Conservation (phyloP, 2,113 vertebrate species). For the Theristicus caerulescens region DNA sequence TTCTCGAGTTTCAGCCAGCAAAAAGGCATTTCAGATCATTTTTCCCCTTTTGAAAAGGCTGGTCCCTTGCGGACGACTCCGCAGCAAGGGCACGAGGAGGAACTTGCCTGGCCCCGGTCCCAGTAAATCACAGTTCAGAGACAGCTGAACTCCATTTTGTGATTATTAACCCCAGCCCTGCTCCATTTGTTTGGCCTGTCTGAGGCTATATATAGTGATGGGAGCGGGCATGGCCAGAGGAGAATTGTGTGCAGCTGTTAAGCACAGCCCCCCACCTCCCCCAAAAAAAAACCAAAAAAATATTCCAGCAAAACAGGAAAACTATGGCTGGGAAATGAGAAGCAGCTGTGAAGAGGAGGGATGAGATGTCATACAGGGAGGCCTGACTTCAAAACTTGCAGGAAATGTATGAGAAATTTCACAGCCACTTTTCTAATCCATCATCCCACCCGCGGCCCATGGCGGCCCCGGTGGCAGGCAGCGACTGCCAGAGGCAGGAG, state of each 20-base stretch:
- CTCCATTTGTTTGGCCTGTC: slow-evolving; percentile 42
- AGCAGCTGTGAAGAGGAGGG: slow-evolving; percentile 64
- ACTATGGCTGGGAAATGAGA: slow-evolving; percentile 29
- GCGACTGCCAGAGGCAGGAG: neutral
- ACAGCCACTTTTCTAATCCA: neutral
- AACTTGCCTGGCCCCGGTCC: neutral
- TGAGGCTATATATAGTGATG: slow-evolving; percentile 47
- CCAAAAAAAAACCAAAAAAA: neutral
- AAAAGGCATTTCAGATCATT: neutral
- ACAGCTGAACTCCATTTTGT: slow-evolving; percentile 49
- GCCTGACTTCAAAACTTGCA: slow-evolving; percentile 5
- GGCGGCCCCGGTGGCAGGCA: neutral
- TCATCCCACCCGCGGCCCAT: neutral
- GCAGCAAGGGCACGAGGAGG: neutral
- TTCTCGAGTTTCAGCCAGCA: neutral
- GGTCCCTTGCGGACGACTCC: neutral
- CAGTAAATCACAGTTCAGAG: slow-evolving; percentile 57
- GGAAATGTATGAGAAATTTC: slow-evolving; percentile 15
- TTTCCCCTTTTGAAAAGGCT: neutral
- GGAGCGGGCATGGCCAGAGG: neutral
- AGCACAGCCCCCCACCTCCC: neutral
- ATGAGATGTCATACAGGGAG: neutral
- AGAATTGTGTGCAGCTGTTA: slow-evolving; percentile 39
- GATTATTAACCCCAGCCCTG: slow-evolving; percentile 51
- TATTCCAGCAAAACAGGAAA: slow-evolving; percentile 21